Conservation (phyloP, 1,140 invertebrate genomes). For the Drosophila elegans region DNA sequence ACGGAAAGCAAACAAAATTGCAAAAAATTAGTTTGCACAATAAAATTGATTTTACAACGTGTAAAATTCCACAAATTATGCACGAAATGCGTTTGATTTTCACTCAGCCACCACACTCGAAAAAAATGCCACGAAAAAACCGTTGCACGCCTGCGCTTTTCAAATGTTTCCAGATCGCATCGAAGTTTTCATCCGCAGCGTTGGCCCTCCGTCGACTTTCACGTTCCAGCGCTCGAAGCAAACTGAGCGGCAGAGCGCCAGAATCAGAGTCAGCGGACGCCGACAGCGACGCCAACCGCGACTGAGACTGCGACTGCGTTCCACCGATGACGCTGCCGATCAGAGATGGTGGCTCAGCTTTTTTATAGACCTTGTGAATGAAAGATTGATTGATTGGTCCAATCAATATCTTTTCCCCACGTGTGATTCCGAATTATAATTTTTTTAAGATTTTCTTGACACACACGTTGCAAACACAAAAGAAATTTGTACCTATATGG, state of each 20-base stretch:
- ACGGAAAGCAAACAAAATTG: neutral
- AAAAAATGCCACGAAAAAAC: slow-evolving; percentile 36
- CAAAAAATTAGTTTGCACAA: slow-evolving; percentile 19
- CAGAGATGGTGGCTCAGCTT: slow-evolving; percentile 11
- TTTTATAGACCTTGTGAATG: neutral
- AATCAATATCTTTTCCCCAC: too few relatives aligned
- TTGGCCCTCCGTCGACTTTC: slow-evolving; percentile 49
- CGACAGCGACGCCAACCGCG: neutral
- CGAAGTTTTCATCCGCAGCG: slow-evolving; percentile 27
- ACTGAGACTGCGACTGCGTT: slow-evolving; percentile 9
- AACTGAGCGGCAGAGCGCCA: slow-evolving; percentile 40
- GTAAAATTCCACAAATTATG: slow-evolving; percentile 49
- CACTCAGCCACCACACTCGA: slow-evolving; percentile 41
- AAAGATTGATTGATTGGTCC: too few relatives aligned
- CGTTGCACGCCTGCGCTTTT: slow-evolving; percentile 73
- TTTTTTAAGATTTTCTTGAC: too few relatives aligned
- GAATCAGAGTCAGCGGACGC: neutral
- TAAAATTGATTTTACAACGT: slow-evolving; percentile 18
- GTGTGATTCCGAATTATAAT: too few relatives aligned
- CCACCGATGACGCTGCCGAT: slow-evolving; percentile 32
- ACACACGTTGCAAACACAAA: too few relatives aligned
- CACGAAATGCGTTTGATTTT: slow-evolving; percentile 52
- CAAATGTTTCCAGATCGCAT: slow-evolving; percentile 32
- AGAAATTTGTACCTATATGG: too few relatives aligned
- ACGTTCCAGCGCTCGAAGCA: slow-evolving; percentile 69